Evolutionary conservation across 2,888 invertebrate species (phyloP).

Genomic region (Drosophila mettleri): DNA sequence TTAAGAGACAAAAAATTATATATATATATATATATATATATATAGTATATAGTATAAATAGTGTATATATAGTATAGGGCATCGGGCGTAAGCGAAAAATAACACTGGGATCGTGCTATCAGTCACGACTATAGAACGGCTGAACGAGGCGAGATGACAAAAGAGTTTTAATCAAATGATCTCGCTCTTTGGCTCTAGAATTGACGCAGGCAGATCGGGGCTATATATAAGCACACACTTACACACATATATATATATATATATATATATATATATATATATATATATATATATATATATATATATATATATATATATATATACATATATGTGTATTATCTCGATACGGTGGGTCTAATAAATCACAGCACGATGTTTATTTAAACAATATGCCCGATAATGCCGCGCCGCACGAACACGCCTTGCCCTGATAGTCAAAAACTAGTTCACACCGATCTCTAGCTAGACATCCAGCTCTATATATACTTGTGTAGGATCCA

Average conservation of each 20-base stretch:
- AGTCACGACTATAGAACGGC: conserved; percentile 36
- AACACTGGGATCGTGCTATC: conserved; percentile 38
- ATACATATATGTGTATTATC: conserved; percentile 2
- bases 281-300: neutral
- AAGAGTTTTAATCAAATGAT: conserved; percentile 57
- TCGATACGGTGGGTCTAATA: conserved; percentile 35
- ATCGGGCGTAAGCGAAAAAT: too few relatives aligned
- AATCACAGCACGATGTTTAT: conserved; percentile 42
- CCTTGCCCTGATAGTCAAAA: conserved; percentile 11
- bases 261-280: conserved; percentile 1
- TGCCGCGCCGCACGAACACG: neutral
- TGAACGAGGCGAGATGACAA: conserved; percentile 23
- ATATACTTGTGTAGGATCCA: neutral
- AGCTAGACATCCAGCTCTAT: neutral
- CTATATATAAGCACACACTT: conserved; percentile 3
- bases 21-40: conserved; percentile 1
- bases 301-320: conserved; percentile 1
- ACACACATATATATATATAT: too few relatives aligned
- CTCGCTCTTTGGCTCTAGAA: conserved; percentile 43
- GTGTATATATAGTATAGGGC: neutral
- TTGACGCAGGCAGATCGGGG: conserved; percentile 44
- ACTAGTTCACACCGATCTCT: conserved; percentile 4
- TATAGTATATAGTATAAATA: neutral
- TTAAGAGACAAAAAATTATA: neutral
- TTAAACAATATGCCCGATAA: conserved; percentile 31